Evolutionary conservation across 2,888 invertebrate genomes (phyloP), one percentile per base, ranked within the genome.

Genomic region (Ceraclea dissimilis): DNA sequence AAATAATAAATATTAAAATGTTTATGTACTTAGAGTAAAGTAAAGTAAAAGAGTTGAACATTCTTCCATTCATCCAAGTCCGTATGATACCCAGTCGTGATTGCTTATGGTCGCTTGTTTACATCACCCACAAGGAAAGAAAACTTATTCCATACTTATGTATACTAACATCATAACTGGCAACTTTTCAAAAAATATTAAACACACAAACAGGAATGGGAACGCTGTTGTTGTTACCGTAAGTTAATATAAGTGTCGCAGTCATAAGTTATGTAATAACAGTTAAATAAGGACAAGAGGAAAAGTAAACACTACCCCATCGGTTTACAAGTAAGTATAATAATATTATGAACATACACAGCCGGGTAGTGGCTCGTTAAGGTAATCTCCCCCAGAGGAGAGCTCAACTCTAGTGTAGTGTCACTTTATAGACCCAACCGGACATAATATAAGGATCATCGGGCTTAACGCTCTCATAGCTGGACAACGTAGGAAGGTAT

Each of bases 281-380:
- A 57, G 57, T 54, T 57, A 57, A 58, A 53, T 44, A 56, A 52
- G 48, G 52, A 51, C 44, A 34, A 51, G 51, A 54, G 51, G 54
- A 57, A 60, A 60, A 56, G 54, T 57, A 49, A 51, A 44, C 43
- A 54, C 21, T 22, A 21, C 2, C 26, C 19, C 39, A 54, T 10
- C 10, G 26, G 4, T 26, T 26, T 10, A 10, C 10, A 39, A 13
- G 39, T 39, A 39, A 39, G 39, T 39, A 26, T 26, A 26, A 26
- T 26, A 26, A 6, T 26, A 4, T 13, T 13, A 4, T 39, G 8
- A 8, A 16, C 39, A 2, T 39, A 39, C 13, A 39, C 16, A n/a
- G 26, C 13, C 34, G 59, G 59, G 56, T 59, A 50, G 57, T 50
- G 57, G 54, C 57, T 61, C 61, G 59, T 59, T 58, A 59, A 51